Percentiles rank a stretch among this genome's conserved stretches.
phyloP scores from a whole-genome alignment of 2,113 vertebrate genomes.

The Nymphicus hollandicus region DNA sequence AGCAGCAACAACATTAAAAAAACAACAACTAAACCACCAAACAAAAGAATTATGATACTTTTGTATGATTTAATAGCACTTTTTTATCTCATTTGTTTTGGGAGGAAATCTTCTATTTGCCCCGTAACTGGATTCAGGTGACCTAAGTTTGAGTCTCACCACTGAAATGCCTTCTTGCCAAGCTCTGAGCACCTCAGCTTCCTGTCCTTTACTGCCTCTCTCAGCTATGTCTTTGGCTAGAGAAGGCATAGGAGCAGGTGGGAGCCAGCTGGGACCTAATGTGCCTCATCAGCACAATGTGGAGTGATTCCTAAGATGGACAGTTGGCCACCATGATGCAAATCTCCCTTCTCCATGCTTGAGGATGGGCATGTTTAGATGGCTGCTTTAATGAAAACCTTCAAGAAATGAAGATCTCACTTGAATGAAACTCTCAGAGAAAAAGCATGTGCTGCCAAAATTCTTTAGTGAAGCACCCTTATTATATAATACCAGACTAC shows the following conservation, averaged over 20 bases:
- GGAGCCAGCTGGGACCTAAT: not conserved
- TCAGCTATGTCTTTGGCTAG: not conserved
- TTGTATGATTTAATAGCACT: not conserved
- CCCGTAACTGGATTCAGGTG: not conserved
- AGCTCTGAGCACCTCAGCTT: not conserved
- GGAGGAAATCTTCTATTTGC: not conserved
- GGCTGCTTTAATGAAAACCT: not conserved
- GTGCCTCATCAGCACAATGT: not conserved
- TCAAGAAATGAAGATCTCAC: not conserved
- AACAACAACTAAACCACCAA: not conserved
- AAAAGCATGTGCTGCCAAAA: not conserved
- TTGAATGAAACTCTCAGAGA: not conserved
- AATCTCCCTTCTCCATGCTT: not conserved
- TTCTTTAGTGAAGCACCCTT: not conserved
- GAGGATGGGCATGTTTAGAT: not conserved
- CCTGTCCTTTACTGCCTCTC: not conserved
- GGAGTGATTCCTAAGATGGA: not conserved
- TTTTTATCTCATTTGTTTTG: not conserved
- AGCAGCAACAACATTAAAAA: not conserved
- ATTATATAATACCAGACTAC: constrained; percentile 36
- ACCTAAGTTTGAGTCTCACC: not conserved
- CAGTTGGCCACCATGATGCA: too few species aligned
- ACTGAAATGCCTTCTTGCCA: not conserved
- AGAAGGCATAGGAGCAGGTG: not conserved
- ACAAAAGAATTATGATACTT: not conserved